Evolutionary conservation across 2,797 vertebrate genomes (phyloP).

Genomic region (Tolypeutes matacus): DNA sequence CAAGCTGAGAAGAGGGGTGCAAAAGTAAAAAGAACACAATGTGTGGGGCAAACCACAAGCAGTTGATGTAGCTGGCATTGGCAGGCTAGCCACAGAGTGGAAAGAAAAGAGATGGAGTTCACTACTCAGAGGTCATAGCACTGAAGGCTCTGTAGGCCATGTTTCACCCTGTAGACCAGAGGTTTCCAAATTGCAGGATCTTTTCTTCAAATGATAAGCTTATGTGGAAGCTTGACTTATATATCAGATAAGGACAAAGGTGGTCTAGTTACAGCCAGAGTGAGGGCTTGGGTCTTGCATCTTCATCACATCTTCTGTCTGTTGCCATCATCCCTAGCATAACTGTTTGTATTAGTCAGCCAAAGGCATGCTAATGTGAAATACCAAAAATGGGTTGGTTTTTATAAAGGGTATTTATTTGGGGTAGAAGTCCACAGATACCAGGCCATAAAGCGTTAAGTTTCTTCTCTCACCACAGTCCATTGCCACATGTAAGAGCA

Average conservation of each 20-base stretch:
- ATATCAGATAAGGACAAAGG: not conserved
- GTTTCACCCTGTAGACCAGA: not conserved
- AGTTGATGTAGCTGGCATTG: not conserved
- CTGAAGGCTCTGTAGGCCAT: not conserved
- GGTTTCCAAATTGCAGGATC: not conserved
- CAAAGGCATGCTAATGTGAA: no score
- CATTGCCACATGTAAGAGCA: no score
- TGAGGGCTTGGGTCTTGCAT: not conserved
- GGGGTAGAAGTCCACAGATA: no score
- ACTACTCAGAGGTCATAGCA: fast-evolving
- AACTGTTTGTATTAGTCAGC: no score
- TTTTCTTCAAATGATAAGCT: not conserved
- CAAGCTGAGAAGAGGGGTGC: not conserved
- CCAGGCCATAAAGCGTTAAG: no score
- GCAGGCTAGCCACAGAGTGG: not conserved
- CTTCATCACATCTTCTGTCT: not conserved
- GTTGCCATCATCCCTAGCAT: not conserved
- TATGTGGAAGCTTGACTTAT: not conserved
- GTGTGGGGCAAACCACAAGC: no score
- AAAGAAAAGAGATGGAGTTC: not conserved
- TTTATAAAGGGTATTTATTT: no score
- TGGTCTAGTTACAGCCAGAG: not conserved
- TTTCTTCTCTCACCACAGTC: no score
- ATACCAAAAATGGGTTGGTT: no score
- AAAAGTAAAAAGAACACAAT: not conserved